Conservation (phyloP, 2,113 vertebrate species). For the Vulpes lagopus region DNA sequence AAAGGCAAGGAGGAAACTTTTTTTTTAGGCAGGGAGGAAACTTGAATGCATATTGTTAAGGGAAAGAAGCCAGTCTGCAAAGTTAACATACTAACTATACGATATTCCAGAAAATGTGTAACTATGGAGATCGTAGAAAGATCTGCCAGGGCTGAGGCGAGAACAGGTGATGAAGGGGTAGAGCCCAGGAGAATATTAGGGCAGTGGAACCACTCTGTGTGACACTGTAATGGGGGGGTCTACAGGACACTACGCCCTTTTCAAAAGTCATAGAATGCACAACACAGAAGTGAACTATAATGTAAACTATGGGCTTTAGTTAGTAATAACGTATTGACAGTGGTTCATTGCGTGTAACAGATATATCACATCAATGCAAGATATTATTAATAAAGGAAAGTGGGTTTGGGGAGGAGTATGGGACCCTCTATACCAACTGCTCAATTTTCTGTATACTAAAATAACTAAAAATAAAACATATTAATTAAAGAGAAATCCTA, state of each 20-base stretch:
- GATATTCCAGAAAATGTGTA: neutral
- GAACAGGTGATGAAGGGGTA: neutral
- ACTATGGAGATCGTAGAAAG: neutral
- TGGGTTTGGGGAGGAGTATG: too few species aligned
- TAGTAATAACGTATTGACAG: neutral
- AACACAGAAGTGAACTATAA: neutral
- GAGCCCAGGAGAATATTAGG: neutral
- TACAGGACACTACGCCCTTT: neutral
- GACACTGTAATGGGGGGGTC: too few species aligned
- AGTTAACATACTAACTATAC: neutral
- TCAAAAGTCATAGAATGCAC: neutral
- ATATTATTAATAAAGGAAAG: neutral
- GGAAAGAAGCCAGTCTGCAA: neutral
- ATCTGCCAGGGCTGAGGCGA: neutral
- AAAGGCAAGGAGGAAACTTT: neutral
- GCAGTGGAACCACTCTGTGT: neutral
- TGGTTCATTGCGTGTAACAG: neutral
- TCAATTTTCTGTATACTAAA: neutral
- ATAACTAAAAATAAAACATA: neutral
- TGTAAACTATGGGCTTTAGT: neutral
- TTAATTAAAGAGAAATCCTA: constrained; percentile 32
- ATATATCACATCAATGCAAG: neutral
- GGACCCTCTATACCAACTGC: neutral
- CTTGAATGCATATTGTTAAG: neutral
- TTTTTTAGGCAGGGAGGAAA: neutral